These are phyloP conservation scores for Oryzias melastigma DNA, from an alignment of 2,113 vertebrate genomes.

Conservation along the genomic window DNA sequence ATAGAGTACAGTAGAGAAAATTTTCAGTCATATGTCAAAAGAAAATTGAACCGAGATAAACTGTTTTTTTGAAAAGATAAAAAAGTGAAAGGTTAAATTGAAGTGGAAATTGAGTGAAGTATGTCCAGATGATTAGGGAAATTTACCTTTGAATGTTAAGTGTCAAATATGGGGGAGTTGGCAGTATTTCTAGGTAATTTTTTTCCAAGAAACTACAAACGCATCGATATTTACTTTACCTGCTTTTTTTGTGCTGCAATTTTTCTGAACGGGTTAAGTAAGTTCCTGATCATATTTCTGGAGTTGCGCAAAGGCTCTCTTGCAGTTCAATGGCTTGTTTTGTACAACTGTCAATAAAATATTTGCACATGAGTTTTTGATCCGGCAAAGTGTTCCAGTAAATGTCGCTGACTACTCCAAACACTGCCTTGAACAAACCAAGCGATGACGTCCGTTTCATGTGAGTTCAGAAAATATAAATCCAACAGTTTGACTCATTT, in stretches of 20 bases:
- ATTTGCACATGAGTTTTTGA: conserved; percentile 25
- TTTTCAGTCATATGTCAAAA: not conserved
- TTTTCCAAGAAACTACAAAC: conserved; percentile 17
- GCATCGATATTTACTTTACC: conserved; percentile 23
- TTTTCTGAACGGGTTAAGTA: too few species aligned
- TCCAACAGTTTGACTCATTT: not conserved
- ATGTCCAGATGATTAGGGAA: conserved; percentile 1
- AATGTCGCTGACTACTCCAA: conserved; percentile 14
- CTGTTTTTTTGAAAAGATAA: not conserved
- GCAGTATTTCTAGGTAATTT: not conserved
- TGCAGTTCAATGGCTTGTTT: conserved; percentile 8
- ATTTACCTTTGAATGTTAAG: conserved; percentile 18
- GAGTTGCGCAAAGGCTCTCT: too few species aligned
- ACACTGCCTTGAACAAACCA: not conserved
- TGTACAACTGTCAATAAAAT: conserved; percentile 18
- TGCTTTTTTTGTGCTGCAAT: not conserved
- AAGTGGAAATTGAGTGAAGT: not conserved
- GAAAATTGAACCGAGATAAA: not conserved
- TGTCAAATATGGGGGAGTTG: conserved; percentile 11
- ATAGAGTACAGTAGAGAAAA: not conserved
- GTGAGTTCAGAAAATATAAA: not conserved
- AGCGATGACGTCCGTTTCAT: not conserved
- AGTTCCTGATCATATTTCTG: too few species aligned
- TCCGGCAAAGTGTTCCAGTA: conserved; percentile 3
- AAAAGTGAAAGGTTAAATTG: not conserved